Conservation (phyloP, 2,797 vertebrate species). For the Spinus pinus region DNA sequence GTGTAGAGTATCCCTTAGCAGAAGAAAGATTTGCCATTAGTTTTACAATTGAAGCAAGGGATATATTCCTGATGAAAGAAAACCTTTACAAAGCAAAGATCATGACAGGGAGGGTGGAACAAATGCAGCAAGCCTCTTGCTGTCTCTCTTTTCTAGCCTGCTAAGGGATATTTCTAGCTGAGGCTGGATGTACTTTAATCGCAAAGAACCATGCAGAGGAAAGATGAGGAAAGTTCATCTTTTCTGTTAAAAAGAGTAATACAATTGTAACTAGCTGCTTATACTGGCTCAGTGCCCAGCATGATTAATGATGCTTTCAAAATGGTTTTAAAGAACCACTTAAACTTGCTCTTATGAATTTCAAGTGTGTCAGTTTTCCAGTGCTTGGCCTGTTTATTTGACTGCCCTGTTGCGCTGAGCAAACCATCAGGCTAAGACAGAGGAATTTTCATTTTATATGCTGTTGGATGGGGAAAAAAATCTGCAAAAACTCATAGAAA, state of each 20-base stretch:
- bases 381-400: slow-evolving; percentile 10
- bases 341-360: slow-evolving; percentile 35
- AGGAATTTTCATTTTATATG: neutral
- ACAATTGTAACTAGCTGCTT: slow-evolving; percentile 13
- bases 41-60: neutral
- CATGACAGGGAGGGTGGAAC: neutral
- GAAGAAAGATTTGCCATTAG: neutral
- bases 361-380: neutral
- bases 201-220: neutral
- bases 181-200: neutral
- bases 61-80: neutral
- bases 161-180: neutral
- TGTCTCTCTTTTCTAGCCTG: neutral
- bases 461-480: neutral
- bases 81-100: neutral
- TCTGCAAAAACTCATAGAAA: neutral
- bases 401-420: neutral
- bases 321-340: slow-evolving; percentile 14
- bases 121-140: neutral
- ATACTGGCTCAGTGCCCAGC: neutral
- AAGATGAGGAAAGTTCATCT: neutral
- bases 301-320: slow-evolving; percentile 49
- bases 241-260: slow-evolving; percentile 8
- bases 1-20: neutral
- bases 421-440: neutral